Base-by-base conservation (phyloP, 2,113 vertebrate species). In the Spheniscus mendiculus region DNA sequence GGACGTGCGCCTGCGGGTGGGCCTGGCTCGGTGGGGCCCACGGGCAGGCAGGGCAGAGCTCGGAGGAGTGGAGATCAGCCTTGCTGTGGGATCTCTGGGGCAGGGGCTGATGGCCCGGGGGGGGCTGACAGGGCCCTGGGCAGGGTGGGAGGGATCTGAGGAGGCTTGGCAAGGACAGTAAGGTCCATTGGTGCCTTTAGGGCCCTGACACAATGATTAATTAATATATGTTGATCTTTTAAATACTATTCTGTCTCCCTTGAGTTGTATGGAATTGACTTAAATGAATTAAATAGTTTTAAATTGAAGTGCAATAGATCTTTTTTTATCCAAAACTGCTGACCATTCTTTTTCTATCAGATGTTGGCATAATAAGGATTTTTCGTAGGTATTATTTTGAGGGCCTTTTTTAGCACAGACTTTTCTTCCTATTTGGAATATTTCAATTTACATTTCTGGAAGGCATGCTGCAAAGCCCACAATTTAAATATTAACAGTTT, bases 1-100 rank as follows among this genome's bases (percentile, higher is more conserved):
- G 47, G 19, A 38, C 1, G 0, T 14, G 19, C 14, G 47, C 50
- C 36, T 4, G 3, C 1, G 2, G 12, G 6, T 21, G 26, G 22
- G 30, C 30, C 36, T 1, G 0, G 49, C 14, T 69, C 10, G 3
- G n/a, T 18, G 47, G 26, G 26, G 15, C 22, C 61, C 19, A 11
- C 9, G 34, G 34, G 26, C 11, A 1, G 34, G 44, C 22, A 42
- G 15, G 17, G 23, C 30, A 44, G 42, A 21, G 52, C 52, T 42
- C 12, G 25, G 26, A 38, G 30, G 9, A 42, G 16, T n/a, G 16
- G 47, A 26, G 25, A 56, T 29, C 12, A 34, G 23, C 34, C 27
- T 19, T 16, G 12, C 25, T 20, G 25, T 15, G 61, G 30, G 15
- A 15, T 32, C 10, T 8, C 29, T 42, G 38, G 34, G 32, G 12